Conservation (phyloP, 2,113 vertebrate species). For the Nycticorax nycticorax region DNA sequence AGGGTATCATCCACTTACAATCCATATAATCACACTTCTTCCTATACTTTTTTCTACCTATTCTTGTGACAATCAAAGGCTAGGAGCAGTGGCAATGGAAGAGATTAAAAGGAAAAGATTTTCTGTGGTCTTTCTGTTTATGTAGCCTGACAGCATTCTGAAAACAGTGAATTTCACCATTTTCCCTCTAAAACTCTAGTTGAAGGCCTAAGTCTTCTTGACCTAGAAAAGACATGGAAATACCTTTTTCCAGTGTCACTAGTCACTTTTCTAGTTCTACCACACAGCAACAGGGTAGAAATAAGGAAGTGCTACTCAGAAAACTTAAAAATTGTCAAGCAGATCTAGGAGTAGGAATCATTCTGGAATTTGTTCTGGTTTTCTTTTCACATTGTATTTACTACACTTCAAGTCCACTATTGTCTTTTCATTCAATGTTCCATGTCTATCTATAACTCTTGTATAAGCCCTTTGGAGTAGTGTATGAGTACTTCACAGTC, state of each 20-base stretch:
- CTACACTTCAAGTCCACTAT: background rate
- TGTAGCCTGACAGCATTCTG: background rate
- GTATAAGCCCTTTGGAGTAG: background rate
- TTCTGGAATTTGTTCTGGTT: background rate
- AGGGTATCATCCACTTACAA: background rate
- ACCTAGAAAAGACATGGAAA: background rate
- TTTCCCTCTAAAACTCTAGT: background rate
- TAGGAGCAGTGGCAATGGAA: background rate
- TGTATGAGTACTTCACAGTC: background rate
- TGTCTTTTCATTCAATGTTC: background rate
- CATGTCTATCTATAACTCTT: background rate
- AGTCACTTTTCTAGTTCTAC: background rate
- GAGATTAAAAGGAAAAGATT: background rate
- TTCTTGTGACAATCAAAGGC: background rate
- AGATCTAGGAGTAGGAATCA: background rate
- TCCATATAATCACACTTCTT: background rate
- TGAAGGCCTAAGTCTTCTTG: background rate
- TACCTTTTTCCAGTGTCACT: background rate
- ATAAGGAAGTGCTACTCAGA: background rate
- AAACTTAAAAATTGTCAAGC: background rate
- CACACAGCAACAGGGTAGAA: background rate
- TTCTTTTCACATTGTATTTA: background rate
- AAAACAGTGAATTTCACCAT: background rate
- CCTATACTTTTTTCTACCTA: background rate
- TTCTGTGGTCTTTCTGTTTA: background rate